Evolutionary conservation across 1,140 invertebrate species (phyloP).

Genomic region (Lutraria rhynchaena): DNA sequence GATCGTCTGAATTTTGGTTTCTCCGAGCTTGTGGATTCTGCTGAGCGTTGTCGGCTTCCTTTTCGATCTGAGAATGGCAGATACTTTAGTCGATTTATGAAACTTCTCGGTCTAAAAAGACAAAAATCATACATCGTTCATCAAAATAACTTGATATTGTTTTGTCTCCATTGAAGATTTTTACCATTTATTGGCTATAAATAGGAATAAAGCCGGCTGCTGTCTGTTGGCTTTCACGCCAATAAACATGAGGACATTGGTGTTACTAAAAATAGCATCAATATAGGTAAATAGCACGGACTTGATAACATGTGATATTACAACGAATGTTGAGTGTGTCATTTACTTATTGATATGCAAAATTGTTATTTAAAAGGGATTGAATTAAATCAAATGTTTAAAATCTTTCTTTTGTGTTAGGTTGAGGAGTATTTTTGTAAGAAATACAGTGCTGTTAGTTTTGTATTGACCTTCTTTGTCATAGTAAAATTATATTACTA

Average conservation of each 20-base stretch:
- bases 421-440: no score
- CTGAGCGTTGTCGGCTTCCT: slow-evolving; percentile 14
- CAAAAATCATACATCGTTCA: background rate
- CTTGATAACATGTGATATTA: no score
- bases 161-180: background rate
- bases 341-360: no score
- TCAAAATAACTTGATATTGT: background rate
- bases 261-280: slow-evolving; percentile 40
- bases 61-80: slow-evolving; percentile 33
- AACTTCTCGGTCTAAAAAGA: background rate
- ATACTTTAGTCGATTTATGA: background rate
- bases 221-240: slow-evolving; percentile 40
- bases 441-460: no score
- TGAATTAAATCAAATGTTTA: no score
- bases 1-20: background rate
- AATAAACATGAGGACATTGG: slow-evolving; percentile 46
- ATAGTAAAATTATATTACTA: no score
- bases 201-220: slow-evolving; percentile 10
- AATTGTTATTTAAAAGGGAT: no score
- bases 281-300: slow-evolving; percentile 10
- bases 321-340: no score
- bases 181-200: background rate
- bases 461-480: no score
- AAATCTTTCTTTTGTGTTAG: no score
- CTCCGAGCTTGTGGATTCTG: slow-evolving; percentile 10